phyloP scores from a whole-genome alignment of 2,888 invertebrate genomes.

The Catocala nupta region DNA sequence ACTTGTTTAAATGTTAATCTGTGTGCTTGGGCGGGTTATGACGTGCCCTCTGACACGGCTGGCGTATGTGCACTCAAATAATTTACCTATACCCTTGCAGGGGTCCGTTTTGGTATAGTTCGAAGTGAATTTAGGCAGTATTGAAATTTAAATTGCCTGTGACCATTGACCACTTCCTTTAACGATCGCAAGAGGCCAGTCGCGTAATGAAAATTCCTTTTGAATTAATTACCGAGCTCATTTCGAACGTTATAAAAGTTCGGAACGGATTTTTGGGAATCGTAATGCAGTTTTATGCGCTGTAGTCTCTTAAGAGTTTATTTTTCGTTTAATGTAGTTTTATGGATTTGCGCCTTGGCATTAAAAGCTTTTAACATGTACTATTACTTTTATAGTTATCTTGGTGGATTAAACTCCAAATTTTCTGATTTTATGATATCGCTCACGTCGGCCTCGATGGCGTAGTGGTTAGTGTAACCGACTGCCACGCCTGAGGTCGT shows the following conservation, averaged over 20 bases:
- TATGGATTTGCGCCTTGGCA: too few relatives aligned
- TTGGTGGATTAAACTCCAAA: too few relatives aligned
- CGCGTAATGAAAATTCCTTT: conserved; percentile 24
- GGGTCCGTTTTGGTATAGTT: conserved; percentile 47
- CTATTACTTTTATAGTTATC: too few relatives aligned
- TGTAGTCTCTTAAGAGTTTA: background rate
- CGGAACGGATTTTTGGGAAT: conserved; percentile 10
- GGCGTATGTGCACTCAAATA: conserved; percentile 44
- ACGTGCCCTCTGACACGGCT: conserved; percentile 71
- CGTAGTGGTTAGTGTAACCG: too few relatives aligned
- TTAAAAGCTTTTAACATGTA: too few relatives aligned
- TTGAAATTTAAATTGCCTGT: conserved; percentile 24
- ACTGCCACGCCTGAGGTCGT: too few relatives aligned
- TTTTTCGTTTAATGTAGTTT: too few relatives aligned
- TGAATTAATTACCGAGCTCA: conserved; percentile 24
- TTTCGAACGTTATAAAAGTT: conserved; percentile 17
- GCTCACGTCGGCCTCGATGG: too few relatives aligned
- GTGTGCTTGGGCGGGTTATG: conserved; percentile 74
- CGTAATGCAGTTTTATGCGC: conserved; percentile 9
- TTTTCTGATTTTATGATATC: too few relatives aligned
- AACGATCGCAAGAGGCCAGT: conserved; percentile 23
- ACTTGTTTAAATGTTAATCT: conserved; percentile 86
- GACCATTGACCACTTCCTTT: conserved; percentile 26
- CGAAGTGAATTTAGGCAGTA: conserved; percentile 28
- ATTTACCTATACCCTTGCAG: conserved; percentile 41